Evolutionary conservation across 1,140 invertebrate genomes (phyloP), one percentile per base, ranked within the genome.

Genomic region (Drosophila nigromelanica): DNA sequence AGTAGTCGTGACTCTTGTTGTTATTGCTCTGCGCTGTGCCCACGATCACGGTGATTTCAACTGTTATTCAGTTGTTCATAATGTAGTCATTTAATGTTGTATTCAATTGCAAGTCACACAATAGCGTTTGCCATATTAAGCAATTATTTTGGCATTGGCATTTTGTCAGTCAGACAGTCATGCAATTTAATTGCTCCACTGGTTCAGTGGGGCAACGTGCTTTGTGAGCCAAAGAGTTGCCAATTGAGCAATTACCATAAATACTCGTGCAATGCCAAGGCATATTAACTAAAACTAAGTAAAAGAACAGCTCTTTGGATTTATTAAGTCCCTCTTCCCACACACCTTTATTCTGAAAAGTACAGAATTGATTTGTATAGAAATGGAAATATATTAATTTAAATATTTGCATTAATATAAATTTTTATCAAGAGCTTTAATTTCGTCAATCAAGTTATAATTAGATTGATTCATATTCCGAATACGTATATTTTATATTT

Each of bases 141-240:
- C 68, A 83, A 76, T 76, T 80, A 79, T 83, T 79, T 66, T 76
- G 76, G 62, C 80, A 83, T 27, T 27, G 27, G 27, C 27, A 27
- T 27, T 27, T 27, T 6, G 1, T 54, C 50, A 50, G 47, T 60
- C 45, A 54, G 33, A 30, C 42, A 27, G 42, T 58, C 73, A 73
- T 69, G 73, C 73, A 62, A 76, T 80, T 80, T 67, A 80, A 80
- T 54, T 55, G 77, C 27, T 45, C 27, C 39, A 52, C 7, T 50
- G 33, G 35, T 39, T 61, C 24, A 62, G n/a, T 35, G 35, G 43
- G n/a, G 14, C 40, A 43, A 12, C 12, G 11, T 12, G n/a, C 10
- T 11, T 11, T 47, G 18, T 45, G 2, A 15, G 15, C 18, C 10
- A 10, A 18, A 21, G 21, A 24, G 21, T 24, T 10, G 18, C 8